Percentiles rank a stretch among this genome's conserved stretches.
Evolutionary conservation across 2,797 vertebrate genomes (phyloP).

Genomic region (Xyrichtys novacula): DNA sequence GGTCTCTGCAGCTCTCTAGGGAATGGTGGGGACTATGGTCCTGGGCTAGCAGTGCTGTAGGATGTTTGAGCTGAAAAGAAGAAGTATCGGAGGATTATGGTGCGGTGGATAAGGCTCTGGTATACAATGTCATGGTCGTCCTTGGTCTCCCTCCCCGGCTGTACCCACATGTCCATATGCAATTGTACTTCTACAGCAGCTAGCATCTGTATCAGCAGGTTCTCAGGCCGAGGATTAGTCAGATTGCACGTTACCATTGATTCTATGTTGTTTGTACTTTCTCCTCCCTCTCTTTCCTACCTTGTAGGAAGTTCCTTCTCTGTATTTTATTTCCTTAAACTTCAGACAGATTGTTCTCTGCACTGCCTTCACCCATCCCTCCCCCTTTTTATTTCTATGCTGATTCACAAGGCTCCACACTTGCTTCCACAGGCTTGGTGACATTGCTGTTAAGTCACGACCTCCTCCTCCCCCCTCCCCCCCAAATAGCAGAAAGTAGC

Average conservation of each 20-base stretch:
- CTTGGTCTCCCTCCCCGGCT: slow-evolving; percentile 70
- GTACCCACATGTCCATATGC: slow-evolving; percentile 35
- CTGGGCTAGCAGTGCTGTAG: slow-evolving; percentile 55
- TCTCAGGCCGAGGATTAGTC: slow-evolving; percentile 49
- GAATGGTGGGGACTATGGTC: slow-evolving; percentile 51
- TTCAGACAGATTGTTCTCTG: slow-evolving; percentile 63
- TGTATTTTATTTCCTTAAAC: slow-evolving; percentile 59
- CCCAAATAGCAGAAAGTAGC: slow-evolving; percentile 63
- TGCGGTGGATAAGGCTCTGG: slow-evolving; percentile 84
- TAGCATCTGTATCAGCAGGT: slow-evolving; percentile 38
- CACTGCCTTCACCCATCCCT: slow-evolving; percentile 59
- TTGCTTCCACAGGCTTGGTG: slow-evolving; percentile 76
- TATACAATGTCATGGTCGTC: slow-evolving; percentile 81
- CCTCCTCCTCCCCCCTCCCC: slow-evolving; percentile 52
- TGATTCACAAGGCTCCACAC: slow-evolving; percentile 76
- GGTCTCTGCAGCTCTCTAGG: slow-evolving; percentile 53
- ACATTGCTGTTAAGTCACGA: slow-evolving; percentile 74
- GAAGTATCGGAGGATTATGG: slow-evolving; percentile 29
- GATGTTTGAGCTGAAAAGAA: slow-evolving; percentile 43
- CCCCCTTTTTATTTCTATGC: slow-evolving; percentile 71
- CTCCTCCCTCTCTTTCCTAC: slow-evolving; percentile 59
- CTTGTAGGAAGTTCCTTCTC: slow-evolving; percentile 60
- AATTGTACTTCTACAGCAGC: slow-evolving; percentile 54
- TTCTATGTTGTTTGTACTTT: slow-evolving; percentile 60
- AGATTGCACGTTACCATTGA: slow-evolving; percentile 71